phyloP scores from a whole-genome alignment of 2,113 vertebrate genomes.

The Megaceryle torquata region DNA sequence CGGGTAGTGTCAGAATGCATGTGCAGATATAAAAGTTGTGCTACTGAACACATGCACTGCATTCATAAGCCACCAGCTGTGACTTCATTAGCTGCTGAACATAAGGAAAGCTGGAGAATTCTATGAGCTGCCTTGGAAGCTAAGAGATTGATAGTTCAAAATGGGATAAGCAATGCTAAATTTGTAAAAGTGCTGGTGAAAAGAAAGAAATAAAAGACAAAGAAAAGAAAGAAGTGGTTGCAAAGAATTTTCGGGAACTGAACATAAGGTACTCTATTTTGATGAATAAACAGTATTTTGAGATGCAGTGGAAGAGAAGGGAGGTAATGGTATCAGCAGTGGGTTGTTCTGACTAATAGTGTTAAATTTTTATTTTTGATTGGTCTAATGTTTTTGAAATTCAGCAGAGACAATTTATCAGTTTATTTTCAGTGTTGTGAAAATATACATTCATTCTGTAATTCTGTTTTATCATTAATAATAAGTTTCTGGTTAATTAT shows the following conservation, averaged over 20 bases:
- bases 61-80: background rate
- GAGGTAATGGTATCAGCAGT: background rate
- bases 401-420: background rate
- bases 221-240: background rate
- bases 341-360: background rate
- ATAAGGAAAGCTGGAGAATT: background rate
- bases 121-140: background rate
- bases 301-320: background rate
- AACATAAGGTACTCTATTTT: background rate
- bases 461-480: background rate
- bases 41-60: background rate
- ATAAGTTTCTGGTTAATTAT: background rate
- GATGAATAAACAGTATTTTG: background rate
- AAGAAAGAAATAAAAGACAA: background rate
- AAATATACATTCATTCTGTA: background rate
- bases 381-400: background rate
- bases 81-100: background rate
- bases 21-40: background rate
- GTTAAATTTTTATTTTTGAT: background rate
- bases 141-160: background rate
- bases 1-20: background rate
- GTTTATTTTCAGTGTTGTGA: background rate
- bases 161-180: background rate
- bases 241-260: background rate
- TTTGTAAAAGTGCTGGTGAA: background rate